Evolutionary conservation across 2,113 vertebrate genomes (phyloP).

Genomic region (Empidonax alnorum): DNA sequence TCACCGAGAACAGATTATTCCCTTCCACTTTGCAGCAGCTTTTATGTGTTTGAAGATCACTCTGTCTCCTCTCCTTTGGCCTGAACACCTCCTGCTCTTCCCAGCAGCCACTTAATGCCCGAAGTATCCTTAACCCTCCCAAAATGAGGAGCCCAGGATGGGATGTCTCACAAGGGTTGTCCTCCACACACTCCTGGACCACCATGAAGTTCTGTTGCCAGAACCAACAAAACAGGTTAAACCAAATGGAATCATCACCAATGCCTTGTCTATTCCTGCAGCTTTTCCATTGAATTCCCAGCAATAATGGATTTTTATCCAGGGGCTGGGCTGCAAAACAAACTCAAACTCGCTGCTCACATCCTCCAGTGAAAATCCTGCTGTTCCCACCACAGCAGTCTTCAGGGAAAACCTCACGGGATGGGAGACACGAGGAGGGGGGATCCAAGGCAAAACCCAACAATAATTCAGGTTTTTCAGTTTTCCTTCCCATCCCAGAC

Average conservation of each 20-base stretch:
- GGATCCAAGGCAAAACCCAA: not conserved
- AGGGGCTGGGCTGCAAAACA: not conserved
- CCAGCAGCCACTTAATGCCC: not conserved
- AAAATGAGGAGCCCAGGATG: not conserved
- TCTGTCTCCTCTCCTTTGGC: not conserved
- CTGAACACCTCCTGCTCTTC: not conserved
- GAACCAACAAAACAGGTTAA: not conserved
- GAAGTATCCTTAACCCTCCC: not conserved
- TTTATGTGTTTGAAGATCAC: not conserved
- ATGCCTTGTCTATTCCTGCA: not conserved
- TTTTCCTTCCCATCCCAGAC: not conserved
- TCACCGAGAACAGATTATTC: not conserved
- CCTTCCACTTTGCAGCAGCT: not conserved
- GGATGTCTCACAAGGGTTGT: not conserved
- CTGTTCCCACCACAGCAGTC: not conserved
- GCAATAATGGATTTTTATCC: not conserved
- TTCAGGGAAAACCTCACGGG: not conserved
- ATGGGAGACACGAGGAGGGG: not conserved
- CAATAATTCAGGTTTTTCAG: rapidly evolving
- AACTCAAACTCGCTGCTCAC: not conserved
- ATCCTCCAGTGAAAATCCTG: not conserved
- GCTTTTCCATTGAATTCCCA: not conserved
- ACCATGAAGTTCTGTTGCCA: not conserved
- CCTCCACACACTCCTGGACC: not conserved
- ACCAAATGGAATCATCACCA: not conserved